Evolutionary conservation across 2,888 invertebrate genomes (phyloP).

Genomic region (Ormyrus labotus): DNA sequence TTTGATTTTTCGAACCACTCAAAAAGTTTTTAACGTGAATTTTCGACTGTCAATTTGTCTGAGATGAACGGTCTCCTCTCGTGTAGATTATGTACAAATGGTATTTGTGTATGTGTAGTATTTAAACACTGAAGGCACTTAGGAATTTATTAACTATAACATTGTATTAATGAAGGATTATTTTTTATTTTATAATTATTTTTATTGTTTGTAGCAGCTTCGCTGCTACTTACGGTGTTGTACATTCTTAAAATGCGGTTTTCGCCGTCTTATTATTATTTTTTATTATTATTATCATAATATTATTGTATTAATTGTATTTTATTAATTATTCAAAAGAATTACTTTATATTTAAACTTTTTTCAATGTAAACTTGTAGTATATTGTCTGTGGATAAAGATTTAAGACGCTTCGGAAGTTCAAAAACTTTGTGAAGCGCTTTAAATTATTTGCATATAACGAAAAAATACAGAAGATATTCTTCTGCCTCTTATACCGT

Average conservation of each 20-base stretch:
- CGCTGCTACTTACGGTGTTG: constrained; percentile 57
- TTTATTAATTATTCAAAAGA: constrained; percentile 52
- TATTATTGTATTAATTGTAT: constrained; percentile 53
- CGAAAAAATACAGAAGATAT: constrained; percentile 50
- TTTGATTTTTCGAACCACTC: constrained; percentile 20
- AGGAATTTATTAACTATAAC: constrained; percentile 59
- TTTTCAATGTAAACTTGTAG: constrained; percentile 52
- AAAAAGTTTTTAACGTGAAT: constrained; percentile 44
- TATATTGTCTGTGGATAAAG: constrained; percentile 38
- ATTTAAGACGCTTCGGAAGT: constrained; percentile 48
- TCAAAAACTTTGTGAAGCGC: constrained; percentile 32
- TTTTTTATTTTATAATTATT: constrained; percentile 62
- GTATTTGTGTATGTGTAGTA: constrained; percentile 73
- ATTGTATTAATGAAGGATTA: constrained; percentile 61
- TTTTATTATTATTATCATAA: constrained; percentile 47
- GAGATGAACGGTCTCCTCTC: constrained; percentile 51
- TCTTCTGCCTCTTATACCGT: constrained; percentile 49
- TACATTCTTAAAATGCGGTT: constrained; percentile 66
- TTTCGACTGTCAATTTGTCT: constrained; percentile 51
- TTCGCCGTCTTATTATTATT: constrained; percentile 58
- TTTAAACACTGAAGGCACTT: constrained; percentile 66
- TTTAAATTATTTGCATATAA: constrained; percentile 51
- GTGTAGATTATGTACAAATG: constrained; percentile 72
- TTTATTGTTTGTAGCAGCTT: constrained; percentile 56
- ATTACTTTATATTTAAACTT: constrained; percentile 44